phyloP scores from a whole-genome alignment of 2,113 vertebrate genomes.

The Epinephelus cyanopodus region DNA sequence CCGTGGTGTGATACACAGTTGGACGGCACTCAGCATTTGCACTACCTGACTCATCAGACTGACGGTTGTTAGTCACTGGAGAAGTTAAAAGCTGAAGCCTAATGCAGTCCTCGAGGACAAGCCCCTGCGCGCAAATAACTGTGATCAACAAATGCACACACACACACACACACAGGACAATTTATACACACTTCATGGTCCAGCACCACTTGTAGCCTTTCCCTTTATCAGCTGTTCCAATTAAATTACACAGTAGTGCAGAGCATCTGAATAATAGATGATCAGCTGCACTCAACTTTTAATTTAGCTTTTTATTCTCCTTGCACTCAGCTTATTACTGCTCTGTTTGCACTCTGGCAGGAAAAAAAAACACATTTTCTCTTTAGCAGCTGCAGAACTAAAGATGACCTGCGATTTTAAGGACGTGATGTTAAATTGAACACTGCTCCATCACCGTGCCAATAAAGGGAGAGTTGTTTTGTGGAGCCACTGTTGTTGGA shows the following conservation, averaged over 20 bases:
- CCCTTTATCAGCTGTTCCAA: constrained; percentile 76
- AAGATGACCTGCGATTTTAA: not conserved
- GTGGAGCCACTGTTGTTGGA: constrained; percentile 28
- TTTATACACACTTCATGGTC: constrained; percentile 45
- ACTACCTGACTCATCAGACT: constrained; percentile 45
- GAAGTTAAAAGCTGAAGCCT: constrained; percentile 56
- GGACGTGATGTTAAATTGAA: not conserved
- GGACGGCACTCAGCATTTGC: constrained; percentile 15
- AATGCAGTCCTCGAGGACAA: constrained; percentile 40
- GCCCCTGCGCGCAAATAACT: constrained; percentile 25
- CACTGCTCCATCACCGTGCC: not conserved
- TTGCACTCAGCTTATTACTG: not conserved
- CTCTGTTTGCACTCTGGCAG: not conserved
- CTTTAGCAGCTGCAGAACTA: not conserved
- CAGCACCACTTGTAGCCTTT: constrained; percentile 48
- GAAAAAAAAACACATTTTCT: constrained; percentile 16
- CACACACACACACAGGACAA: not conserved
- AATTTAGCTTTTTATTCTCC: constrained; percentile 23
- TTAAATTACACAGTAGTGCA: constrained; percentile 65
- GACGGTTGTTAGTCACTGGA: constrained; percentile 66
- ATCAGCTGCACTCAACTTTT: constrained; percentile 52
- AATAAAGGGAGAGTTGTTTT: constrained; percentile 10
- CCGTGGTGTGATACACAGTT: not conserved
- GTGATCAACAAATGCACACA: constrained; percentile 9
- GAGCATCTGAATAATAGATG: constrained; percentile 80